Percentiles rank a stretch among this genome's conserved stretches.
Conservation (phyloP, 2,113 vertebrate species). For the Orientallactaga bullata region DNA sequence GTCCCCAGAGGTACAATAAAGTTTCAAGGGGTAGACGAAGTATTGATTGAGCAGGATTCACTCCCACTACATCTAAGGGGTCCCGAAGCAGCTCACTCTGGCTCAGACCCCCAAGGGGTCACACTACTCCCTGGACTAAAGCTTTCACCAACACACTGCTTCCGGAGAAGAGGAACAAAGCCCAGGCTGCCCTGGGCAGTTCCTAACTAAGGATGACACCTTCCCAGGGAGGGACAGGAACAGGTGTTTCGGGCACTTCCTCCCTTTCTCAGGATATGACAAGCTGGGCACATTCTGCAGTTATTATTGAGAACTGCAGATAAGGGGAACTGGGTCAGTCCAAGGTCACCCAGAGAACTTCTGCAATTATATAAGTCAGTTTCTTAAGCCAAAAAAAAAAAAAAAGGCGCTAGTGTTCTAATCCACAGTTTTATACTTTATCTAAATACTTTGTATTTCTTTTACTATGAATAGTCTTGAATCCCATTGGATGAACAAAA, state of each 20-base stretch:
- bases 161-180: not conserved
- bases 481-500: not conserved
- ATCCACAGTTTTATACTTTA: not conserved
- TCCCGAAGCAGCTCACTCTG: not conserved
- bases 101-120: too few relatives aligned
- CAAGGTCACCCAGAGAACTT: not conserved
- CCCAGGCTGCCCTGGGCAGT: not conserved
- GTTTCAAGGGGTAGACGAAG: not conserved
- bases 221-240: not conserved
- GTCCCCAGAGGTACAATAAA: too few relatives aligned
- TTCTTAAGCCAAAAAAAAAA: not conserved
- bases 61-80: not conserved
- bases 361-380: not conserved
- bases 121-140: not conserved
- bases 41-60: not conserved
- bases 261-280: not conserved
- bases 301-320: not conserved
- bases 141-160: not conserved
- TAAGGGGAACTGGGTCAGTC: not conserved
- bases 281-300: not conserved
- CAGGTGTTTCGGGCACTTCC: not conserved
- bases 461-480: not conserved
- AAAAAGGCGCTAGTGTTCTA: not conserved
- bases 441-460: constrained; percentile 10
- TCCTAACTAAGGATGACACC: not conserved